Evolutionary conservation across 2,113 vertebrate species (phyloP).

Genomic region (Onychostoma macrolepis): DNA sequence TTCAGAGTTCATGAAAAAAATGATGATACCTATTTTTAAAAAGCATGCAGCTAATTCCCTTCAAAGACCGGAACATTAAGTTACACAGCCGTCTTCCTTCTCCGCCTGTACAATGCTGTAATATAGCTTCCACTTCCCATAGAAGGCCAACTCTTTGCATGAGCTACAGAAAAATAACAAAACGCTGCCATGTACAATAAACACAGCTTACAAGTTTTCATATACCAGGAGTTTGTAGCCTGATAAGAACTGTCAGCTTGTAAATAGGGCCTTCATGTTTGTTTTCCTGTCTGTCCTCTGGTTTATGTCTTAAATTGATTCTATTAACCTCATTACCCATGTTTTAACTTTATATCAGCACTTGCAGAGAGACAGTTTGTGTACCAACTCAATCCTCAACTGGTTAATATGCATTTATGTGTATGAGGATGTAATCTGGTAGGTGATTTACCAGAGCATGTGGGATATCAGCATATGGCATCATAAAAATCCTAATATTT

Average conservation of each 20-base stretch:
- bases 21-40: background rate
- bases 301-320: constrained; percentile 8
- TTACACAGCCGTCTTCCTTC: constrained; percentile 34
- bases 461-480: constrained; percentile 3
- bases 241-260: constrained; percentile 18
- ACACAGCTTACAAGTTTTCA: constrained; percentile 10
- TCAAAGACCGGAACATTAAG: background rate
- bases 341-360: background rate
- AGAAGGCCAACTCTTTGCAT: constrained; percentile 79
- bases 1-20: background rate
- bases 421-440: background rate
- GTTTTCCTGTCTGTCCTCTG: background rate
- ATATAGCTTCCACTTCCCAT: constrained; percentile 74
- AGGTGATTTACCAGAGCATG: constrained; percentile 18
- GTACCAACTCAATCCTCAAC: background rate
- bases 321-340: background rate
- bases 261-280: constrained; percentile 17
- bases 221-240: constrained; percentile 14
- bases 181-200: constrained; percentile 14
- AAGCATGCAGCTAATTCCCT: constrained; percentile 5
- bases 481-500: background rate
- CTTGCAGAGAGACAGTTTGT: background rate
- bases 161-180: constrained; percentile 65
- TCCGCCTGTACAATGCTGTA: constrained; percentile 89
- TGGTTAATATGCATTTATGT: constrained; percentile 4